Base-by-base conservation (phyloP, 1,140 invertebrate genomes). In the Steinernema feltiae region DNA sequence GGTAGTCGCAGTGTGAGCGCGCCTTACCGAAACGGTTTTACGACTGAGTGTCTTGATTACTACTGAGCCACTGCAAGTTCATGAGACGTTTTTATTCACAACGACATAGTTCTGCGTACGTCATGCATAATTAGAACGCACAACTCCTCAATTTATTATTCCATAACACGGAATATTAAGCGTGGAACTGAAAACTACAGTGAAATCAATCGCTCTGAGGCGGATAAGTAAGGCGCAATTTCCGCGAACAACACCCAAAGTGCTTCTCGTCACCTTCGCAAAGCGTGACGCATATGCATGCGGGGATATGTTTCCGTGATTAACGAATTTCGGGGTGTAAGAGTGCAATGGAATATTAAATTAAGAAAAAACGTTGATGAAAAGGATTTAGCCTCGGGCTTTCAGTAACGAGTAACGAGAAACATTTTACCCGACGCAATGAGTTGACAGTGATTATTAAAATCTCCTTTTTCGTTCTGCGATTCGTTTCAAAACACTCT, bases 401-500 rank as follows among this genome's bases (percentile, higher is more conserved):
- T n/a, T 46, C 41, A n/a, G 7, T n/a, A n/a, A n/a, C 41, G 41
- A 46, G 41, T 46, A 46, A 12, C 53, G 53, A 63, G 24, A 63
- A 63, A 21, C 24, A 63, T 15, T 63, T 63, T 63, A 63, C 53
- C 53, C 53, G 24, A 63, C 53, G 53, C 53, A 63, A 21, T 63
- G 53, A 63, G 7, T 63, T 63, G 24, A 63, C 24, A 12, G 24
- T n/a, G 12, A 63, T 63, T 63, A 63, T 63, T 63, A 63, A 27
- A 63, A n/a, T n/a, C n/a, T n/a, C n/a, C n/a, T n/a, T n/a, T 63
- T 63, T 15, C 53, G 53, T 21, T n/a, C 53, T 27, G 15, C 53
- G 53, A 7, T 18, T 7, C 53, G 53, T 21, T n/a, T 15, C 53
- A 63, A 63, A 63, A 63, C 53, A 63, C 24, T 63, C 53, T 15